Conservation (phyloP, 2,797 vertebrate genomes). For the Lagocephalus sceleratus region DNA sequence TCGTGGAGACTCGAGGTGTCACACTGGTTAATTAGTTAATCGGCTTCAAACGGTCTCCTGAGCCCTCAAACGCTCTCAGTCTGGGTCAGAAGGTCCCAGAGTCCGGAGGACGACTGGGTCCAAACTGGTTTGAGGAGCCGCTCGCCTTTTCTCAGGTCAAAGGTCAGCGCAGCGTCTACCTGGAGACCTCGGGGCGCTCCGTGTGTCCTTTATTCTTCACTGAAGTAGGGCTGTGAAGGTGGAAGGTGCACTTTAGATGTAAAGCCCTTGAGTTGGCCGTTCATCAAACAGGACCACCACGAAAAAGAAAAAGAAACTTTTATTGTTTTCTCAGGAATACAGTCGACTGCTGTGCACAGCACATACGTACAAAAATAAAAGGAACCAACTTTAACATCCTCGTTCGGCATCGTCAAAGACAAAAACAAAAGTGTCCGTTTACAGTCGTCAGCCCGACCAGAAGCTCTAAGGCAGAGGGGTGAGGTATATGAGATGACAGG, state of each 20-base stretch:
- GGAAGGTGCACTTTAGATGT: not conserved
- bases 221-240: no score
- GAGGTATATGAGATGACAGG: conserved; percentile 81
- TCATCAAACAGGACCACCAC: conserved; percentile 15
- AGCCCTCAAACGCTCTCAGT: no score
- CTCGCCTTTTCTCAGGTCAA: no score
- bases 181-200: no score
- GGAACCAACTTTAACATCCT: conserved; percentile 73
- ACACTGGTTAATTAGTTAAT: no score
- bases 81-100: no score
- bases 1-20: no score
- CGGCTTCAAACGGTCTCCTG: no score
- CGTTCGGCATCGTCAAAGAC: conserved; percentile 76
- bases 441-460: conserved; percentile 80
- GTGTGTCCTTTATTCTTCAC: no score
- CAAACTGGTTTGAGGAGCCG: no score
- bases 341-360: conserved; percentile 93
- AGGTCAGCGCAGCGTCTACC: no score
- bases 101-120: no score
- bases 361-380: conserved; percentile 90
- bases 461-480: conserved; percentile 77
- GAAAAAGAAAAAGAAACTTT: conserved; percentile 65
- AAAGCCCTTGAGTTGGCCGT: not conserved
- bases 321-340: conserved; percentile 85
- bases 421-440: conserved; percentile 77